Evolutionary conservation across 2,888 invertebrate species (phyloP).

Genomic region (Orthonevra nobilis): DNA sequence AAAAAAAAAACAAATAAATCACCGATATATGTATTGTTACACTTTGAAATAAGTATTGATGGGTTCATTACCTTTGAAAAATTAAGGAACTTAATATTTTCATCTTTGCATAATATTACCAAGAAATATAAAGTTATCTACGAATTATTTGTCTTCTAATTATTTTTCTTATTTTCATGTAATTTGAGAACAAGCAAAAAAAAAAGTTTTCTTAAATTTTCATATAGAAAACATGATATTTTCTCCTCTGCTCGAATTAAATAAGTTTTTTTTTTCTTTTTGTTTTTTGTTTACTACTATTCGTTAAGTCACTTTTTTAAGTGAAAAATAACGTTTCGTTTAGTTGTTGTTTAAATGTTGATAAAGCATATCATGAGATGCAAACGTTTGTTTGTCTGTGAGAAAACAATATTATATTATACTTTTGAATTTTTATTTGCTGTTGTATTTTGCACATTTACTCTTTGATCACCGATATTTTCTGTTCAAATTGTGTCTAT

Average conservation of each 20-base stretch:
- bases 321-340: constrained; percentile 26
- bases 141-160: constrained; percentile 32
- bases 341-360: constrained; percentile 36
- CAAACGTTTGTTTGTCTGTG: constrained; percentile 19
- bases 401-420: constrained; percentile 45
- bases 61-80: constrained; percentile 37
- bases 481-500: constrained; percentile 47
- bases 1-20: neutral
- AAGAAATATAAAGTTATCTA: constrained; percentile 32
- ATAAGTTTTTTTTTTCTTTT: neutral
- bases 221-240: constrained; percentile 45
- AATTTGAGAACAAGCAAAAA: constrained; percentile 39
- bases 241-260: constrained; percentile 5
- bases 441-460: constrained; percentile 33
- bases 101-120: constrained; percentile 20
- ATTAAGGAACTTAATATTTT: constrained; percentile 41
- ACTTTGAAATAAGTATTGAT: constrained; percentile 11
- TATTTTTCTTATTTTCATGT: constrained; percentile 34
- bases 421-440: constrained; percentile 38
- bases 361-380: constrained; percentile 32
- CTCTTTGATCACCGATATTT: constrained; percentile 33
- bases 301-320: constrained; percentile 27
- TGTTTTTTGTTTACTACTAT: neutral
- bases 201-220: constrained; percentile 30
- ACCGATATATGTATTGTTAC: constrained; percentile 8